Conservation (phyloP, 1,140 invertebrate genomes). For the Aphaenogaster ashmeadi region DNA sequence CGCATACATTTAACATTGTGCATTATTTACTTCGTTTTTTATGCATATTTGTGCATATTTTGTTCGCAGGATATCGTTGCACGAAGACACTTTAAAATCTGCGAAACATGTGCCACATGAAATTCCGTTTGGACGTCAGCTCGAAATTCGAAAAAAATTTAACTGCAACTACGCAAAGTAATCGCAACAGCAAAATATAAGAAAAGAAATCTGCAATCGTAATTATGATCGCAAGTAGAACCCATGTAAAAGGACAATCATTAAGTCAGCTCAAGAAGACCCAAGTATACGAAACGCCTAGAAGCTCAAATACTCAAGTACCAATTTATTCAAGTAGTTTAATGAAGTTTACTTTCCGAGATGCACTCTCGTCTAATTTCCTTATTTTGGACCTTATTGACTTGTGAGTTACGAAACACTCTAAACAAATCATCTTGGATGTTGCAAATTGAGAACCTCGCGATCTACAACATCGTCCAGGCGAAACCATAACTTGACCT, state of each 20-base stretch:
- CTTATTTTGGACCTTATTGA: neutral
- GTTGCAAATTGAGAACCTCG: neutral
- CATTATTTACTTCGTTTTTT: neutral
- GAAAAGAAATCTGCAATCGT: neutral
- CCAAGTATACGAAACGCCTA: conserved; percentile 42
- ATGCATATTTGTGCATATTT: conserved; percentile 21
- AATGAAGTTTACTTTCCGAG: conserved; percentile 20
- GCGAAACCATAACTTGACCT: neutral
- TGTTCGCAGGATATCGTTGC: conserved; percentile 22
- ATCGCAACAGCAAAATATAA: neutral
- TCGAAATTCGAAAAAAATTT: neutral
- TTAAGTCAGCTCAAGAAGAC: conserved; percentile 13
- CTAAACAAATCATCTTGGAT: neutral
- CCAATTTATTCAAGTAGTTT: conserved; percentile 9
- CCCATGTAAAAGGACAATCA: conserved; percentile 40
- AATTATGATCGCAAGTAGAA: neutral
- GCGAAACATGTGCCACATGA: neutral
- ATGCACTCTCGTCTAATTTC: neutral
- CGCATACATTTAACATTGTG: neutral
- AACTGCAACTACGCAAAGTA: neutral
- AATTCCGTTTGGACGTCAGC: neutral
- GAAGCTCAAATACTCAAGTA: conserved; percentile 32
- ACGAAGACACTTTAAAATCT: neutral
- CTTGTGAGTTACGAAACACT: neutral
- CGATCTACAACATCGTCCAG: neutral